These are phyloP conservation scores for Alces alces DNA, from an alignment of 2,113 vertebrate genomes.

Conservation along the genomic window DNA sequence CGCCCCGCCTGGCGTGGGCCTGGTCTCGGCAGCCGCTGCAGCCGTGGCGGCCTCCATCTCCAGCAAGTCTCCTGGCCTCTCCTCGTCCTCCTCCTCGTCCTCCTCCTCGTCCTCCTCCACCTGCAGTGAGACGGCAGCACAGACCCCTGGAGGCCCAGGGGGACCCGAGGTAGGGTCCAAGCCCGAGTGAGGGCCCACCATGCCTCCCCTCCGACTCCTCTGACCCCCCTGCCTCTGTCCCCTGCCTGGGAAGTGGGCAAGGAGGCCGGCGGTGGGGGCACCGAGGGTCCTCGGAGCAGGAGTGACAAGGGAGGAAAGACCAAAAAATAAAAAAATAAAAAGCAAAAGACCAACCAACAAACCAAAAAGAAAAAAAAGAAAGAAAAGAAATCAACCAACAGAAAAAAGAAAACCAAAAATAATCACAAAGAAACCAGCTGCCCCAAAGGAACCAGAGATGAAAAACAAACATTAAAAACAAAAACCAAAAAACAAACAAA, in stretches of 20 bases:
- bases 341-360: slow-evolving; percentile 75
- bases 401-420: slow-evolving; percentile 88
- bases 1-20: slow-evolving; percentile 82
- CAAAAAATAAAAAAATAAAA: slow-evolving; percentile 76
- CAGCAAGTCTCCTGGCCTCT: slow-evolving; percentile 83
- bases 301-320: slow-evolving; percentile 61
- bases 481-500: slow-evolving; percentile 52
- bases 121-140: slow-evolving; percentile 85
- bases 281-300: slow-evolving; percentile 47
- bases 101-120: slow-evolving; percentile 83
- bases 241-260: slow-evolving; percentile 73
- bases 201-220: slow-evolving; percentile 71
- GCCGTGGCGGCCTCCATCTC: slow-evolving; percentile 85
- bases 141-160: slow-evolving; percentile 84
- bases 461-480: slow-evolving; percentile 33
- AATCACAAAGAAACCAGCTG: slow-evolving; percentile 84
- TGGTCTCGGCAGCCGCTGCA: slow-evolving; percentile 83
- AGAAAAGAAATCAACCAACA: slow-evolving; percentile 81
- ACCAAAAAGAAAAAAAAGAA: slow-evolving; percentile 75
- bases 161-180: slow-evolving; percentile 80
- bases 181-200: slow-evolving; percentile 80
- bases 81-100: slow-evolving; percentile 81
- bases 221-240: slow-evolving; percentile 60
- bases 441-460: slow-evolving; percentile 78
- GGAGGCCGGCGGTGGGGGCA: slow-evolving; percentile 75